Conservation (phyloP, 2,888 invertebrate genomes). For the Rhogogaster chlorosoma region DNA sequence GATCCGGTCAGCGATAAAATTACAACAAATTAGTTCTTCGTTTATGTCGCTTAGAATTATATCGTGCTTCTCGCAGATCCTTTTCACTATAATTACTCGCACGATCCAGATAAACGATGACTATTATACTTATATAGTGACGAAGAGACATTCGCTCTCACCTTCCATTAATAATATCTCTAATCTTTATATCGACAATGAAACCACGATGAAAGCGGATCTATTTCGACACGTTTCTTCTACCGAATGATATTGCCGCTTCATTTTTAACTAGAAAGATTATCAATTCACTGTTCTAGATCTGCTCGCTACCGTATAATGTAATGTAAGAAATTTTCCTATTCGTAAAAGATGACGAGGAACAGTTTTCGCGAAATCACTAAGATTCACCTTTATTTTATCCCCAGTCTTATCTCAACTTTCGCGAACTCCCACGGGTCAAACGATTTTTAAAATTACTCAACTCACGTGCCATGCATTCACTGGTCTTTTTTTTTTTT, state of each 20-base stretch:
- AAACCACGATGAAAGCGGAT: not conserved
- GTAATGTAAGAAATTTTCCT: not conserved
- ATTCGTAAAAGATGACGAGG: not conserved
- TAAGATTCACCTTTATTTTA: not conserved
- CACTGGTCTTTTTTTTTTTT: not conserved
- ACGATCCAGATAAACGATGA: not conserved
- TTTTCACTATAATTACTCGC: not conserved
- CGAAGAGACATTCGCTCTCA: not conserved
- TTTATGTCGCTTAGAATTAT: not conserved
- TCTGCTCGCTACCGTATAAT: not conserved
- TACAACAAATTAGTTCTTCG: not conserved
- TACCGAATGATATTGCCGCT: not conserved
- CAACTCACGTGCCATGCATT: slow-evolving; percentile 7
- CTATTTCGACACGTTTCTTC: not conserved
- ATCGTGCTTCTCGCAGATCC: not conserved
- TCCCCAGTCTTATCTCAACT: not conserved
- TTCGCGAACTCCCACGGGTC: not conserved
- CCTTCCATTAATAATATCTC: not conserved
- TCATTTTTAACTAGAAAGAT: not conserved
- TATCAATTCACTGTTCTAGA: not conserved
- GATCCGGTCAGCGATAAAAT: not conserved
- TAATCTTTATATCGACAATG: not conserved
- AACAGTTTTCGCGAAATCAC: not conserved
- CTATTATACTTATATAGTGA: not conserved
- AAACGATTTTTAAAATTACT: slow-evolving; percentile 5